Evolutionary conservation across 2,113 vertebrate species (phyloP).

Genomic region (Leptocoma aspasia): DNA sequence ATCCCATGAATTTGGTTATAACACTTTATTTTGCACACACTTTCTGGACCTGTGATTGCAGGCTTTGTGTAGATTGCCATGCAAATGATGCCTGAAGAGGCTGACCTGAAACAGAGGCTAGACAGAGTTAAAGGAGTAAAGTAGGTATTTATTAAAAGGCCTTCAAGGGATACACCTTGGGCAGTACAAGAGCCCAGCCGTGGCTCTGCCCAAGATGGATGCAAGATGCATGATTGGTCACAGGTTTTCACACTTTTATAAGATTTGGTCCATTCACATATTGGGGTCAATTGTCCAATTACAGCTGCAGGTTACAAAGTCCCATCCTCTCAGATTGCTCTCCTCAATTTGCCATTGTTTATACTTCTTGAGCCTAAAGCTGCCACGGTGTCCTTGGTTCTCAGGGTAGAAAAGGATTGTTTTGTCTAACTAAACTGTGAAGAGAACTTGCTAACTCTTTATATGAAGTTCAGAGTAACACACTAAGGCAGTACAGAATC

Average conservation of each 20-base stretch:
- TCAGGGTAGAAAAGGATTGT: not conserved
- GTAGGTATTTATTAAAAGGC: not conserved
- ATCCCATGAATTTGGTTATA: not conserved
- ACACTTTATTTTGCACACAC: not conserved
- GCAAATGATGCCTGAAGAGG: not conserved
- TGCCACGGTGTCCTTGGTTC: not conserved
- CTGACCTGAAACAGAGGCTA: not conserved
- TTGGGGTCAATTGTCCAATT: not conserved
- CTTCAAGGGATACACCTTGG: not conserved
- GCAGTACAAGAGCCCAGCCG: not conserved
- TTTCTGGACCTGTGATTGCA: not conserved
- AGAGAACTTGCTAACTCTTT: not conserved
- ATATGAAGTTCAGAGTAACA: not conserved
- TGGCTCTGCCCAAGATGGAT: not conserved
- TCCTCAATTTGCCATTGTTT: not conserved
- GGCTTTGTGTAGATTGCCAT: not conserved
- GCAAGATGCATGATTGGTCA: not conserved
- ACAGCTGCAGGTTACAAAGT: not conserved
- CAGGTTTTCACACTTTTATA: not conserved
- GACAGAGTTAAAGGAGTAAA: not conserved
- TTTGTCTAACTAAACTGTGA: not conserved
- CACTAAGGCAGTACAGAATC: not conserved
- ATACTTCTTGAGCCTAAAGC: not conserved
- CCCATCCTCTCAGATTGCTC: not conserved
- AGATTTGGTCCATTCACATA: not conserved